Conservation (phyloP, 1,140 invertebrate species). For the Thaumetopoea pityocampa region DNA sequence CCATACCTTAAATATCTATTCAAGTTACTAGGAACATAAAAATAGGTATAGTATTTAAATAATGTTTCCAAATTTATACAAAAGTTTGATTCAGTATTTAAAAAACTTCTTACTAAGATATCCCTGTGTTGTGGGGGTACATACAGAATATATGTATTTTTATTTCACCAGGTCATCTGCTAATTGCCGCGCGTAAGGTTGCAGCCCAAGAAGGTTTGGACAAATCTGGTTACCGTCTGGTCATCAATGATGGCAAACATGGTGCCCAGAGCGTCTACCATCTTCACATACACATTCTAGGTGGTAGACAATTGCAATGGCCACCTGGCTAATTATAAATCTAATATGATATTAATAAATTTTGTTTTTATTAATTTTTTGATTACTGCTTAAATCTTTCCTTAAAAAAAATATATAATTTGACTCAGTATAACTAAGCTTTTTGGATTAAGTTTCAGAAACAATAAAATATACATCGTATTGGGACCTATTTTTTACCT, state of each 20-base stretch:
- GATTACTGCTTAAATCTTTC: background rate
- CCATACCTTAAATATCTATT: too few relatives aligned
- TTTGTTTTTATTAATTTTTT: constrained; percentile 7
- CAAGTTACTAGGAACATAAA: too few relatives aligned
- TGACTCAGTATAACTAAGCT: background rate
- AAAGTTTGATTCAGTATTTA: too few relatives aligned
- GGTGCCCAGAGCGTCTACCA: constrained; percentile 92
- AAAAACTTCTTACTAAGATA: too few relatives aligned
- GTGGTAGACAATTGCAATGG: constrained; percentile 96
- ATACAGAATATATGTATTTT: constrained; percentile 2
- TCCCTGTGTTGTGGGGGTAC: background rate
- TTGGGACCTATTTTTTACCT: too few relatives aligned
- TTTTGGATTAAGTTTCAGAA: too few relatives aligned
- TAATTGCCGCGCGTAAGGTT: constrained; percentile 88
- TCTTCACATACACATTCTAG: constrained; percentile 94
- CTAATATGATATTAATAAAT: constrained; percentile 11
- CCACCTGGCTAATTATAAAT: constrained; percentile 89
- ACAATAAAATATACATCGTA: too few relatives aligned
- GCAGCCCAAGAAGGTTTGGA: constrained; percentile 83
- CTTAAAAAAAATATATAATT: background rate
- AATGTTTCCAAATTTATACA: too few relatives aligned
- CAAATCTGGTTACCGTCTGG: constrained; percentile 84
- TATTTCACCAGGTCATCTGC: constrained; percentile 80
- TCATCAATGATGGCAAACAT: constrained; percentile 90
- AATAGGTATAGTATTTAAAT: too few relatives aligned